Evolutionary conservation across 1,140 invertebrate species (phyloP).

Genomic region (Acromyrmex echinatior): DNA sequence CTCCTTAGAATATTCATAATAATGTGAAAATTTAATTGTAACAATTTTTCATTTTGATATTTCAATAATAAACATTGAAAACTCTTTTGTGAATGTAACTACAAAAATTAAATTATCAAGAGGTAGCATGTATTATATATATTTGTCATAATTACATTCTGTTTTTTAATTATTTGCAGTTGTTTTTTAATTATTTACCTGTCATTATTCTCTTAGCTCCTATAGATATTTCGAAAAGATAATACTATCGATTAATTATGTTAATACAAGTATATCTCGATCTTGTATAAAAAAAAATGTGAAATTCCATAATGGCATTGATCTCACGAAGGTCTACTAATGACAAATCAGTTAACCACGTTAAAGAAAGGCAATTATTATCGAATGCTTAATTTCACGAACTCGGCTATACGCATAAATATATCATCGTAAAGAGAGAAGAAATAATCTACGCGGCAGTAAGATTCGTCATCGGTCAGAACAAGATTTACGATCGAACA

Average conservation of each 20-base stretch:
- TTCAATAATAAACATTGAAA: constrained; percentile 9
- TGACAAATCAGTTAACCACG: constrained; percentile 17
- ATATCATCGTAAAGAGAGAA: not conserved
- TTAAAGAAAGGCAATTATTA: constrained; percentile 33
- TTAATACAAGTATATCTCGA: not conserved
- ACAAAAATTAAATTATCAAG: constrained; percentile 16
- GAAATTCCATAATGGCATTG: not conserved
- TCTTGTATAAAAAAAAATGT: not conserved
- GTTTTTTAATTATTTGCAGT: too few relatives aligned
- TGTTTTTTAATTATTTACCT: too few relatives aligned
- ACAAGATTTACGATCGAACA: constrained; percentile 36
- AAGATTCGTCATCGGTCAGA: constrained; percentile 26
- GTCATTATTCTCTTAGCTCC: not conserved
- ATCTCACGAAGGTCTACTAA: not conserved
- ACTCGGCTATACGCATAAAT: not conserved
- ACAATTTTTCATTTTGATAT: not conserved
- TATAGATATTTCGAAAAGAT: not conserved
- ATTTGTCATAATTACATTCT: too few relatives aligned
- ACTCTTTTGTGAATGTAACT: not conserved
- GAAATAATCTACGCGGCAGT: not conserved
- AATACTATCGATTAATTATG: not conserved
- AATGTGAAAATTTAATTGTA: not conserved
- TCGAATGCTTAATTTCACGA: constrained; percentile 16
- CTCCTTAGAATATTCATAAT: not conserved
- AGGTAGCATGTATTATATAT: too few relatives aligned